These are phyloP conservation scores for Monomorium pharaonis DNA, from an alignment of 1,140 invertebrate species.

Conservation along the genomic window DNA sequence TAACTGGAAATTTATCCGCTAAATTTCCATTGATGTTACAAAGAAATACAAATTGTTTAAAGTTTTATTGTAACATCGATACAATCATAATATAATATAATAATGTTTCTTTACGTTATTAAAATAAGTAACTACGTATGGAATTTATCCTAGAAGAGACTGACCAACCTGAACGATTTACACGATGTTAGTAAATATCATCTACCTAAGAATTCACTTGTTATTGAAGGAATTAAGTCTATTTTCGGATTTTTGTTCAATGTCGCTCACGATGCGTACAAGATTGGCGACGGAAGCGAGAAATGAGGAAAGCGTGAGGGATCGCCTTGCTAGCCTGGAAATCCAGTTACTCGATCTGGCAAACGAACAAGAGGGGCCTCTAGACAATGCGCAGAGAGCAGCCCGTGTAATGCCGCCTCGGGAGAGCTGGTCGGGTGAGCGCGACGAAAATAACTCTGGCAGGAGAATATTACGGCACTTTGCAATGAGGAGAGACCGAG, in stretches of 20 bases:
- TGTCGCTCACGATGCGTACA: neutral
- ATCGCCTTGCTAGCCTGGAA: slow-evolving; percentile 70
- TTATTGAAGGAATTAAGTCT: neutral
- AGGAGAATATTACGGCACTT: slow-evolving; percentile 78
- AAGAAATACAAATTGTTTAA: neutral
- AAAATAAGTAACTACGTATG: too few species aligned
- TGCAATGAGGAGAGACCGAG: slow-evolving; percentile 65
- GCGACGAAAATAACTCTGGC: slow-evolving; percentile 74
- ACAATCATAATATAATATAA: too few species aligned
- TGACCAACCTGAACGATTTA: neutral
- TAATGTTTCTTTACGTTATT: too few species aligned
- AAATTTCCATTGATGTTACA: neutral
- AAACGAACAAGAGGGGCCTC: slow-evolving; percentile 44
- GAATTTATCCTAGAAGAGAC: neutral
- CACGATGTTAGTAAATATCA: neutral
- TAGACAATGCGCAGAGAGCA: slow-evolving; percentile 69
- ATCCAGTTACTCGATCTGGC: slow-evolving; percentile 66
- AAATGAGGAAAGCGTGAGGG: neutral
- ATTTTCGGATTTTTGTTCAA: slow-evolving; percentile 2
- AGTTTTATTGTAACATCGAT: neutral
- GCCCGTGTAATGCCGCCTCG: slow-evolving; percentile 68
- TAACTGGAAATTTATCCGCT: neutral
- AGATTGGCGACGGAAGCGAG: neutral
- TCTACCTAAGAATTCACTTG: neutral
- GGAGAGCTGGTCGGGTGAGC: slow-evolving; percentile 70